Percentiles rank a stretch among this genome's conserved stretches.
These are phyloP conservation scores for Trissonchulus sp. DNA, from an alignment of 2,888 invertebrate species.

Conservation along the genomic window DNA sequence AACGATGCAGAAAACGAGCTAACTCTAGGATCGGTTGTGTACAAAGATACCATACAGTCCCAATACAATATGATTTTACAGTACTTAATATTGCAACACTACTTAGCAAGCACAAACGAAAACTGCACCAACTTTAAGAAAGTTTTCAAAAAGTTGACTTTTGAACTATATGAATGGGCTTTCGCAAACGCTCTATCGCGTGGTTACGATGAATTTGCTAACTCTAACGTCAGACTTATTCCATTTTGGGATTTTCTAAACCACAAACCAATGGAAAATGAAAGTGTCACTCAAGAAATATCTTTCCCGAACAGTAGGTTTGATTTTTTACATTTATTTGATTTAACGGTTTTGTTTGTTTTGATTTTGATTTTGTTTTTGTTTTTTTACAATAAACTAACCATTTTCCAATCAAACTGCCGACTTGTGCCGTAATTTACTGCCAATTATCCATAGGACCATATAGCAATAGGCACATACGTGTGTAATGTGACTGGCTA, in stretches of 20 bases:
- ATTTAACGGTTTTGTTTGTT: no score
- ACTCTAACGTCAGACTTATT: not conserved
- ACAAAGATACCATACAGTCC: not conserved
- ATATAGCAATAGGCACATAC: no score
- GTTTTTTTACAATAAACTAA: no score
- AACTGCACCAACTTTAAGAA: not conserved
- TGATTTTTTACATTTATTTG: no score
- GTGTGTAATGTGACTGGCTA: no score
- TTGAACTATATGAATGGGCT: not conserved
- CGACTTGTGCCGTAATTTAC: no score
- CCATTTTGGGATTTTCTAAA: not conserved
- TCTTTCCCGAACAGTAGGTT: not conserved
- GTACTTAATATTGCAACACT: not conserved
- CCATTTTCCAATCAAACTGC: no score
- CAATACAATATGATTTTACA: not conserved
- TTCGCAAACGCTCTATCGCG: not conserved
- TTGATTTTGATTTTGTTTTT: no score
- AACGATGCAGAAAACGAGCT: not conserved
- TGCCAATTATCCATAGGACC: no score
- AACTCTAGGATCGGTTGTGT: not conserved
- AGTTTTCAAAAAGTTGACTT: not conserved
- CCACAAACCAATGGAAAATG: no score
- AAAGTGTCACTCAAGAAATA: not conserved
- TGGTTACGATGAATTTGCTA: not conserved
- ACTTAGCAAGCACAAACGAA: not conserved